Percentiles rank a stretch among this genome's conserved stretches.
These are phyloP conservation scores for Periophthalmus modestus DNA, from an alignment of 2,113 vertebrate genomes.

Conservation along the genomic window DNA sequence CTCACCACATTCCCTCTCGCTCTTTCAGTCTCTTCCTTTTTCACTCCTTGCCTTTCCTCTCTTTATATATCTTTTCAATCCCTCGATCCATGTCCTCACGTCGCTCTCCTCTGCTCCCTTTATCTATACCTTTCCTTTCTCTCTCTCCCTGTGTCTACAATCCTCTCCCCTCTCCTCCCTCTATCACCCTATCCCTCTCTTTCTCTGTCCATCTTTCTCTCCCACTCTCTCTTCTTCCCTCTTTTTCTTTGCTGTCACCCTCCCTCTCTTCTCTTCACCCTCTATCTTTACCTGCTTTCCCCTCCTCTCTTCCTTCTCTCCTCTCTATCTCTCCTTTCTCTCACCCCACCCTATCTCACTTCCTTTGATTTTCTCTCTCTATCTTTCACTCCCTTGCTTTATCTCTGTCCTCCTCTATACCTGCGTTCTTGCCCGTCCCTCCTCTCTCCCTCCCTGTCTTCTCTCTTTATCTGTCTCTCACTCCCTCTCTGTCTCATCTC, in stretches of 20 bases:
- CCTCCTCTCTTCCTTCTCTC: conserved; percentile 9
- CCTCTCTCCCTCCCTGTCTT: not conserved
- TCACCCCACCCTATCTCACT: too few relatives aligned
- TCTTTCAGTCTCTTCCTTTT: conserved; percentile 9
- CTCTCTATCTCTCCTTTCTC: not conserved
- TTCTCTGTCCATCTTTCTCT: too few relatives aligned
- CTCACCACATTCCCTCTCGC: not conserved
- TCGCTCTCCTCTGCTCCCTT: not conserved
- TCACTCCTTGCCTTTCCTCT: not conserved
- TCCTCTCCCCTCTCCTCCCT: too few relatives aligned
- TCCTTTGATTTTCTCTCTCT: too few relatives aligned
- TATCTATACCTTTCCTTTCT: not conserved
- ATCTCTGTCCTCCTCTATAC: not conserved
- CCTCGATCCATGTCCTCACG: not conserved
- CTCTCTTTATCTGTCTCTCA: too few relatives aligned
- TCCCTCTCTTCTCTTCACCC: not conserved
- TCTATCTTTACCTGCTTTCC: not conserved
- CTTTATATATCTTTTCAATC: conserved; percentile 14
- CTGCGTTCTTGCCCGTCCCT: not conserved
- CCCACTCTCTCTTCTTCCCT: not conserved
- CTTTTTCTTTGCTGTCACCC: not conserved
- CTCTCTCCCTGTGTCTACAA: not conserved
- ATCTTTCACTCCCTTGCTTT: not conserved
- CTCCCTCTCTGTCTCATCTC: too few relatives aligned
- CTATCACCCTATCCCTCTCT: not conserved